These are phyloP conservation scores for Phenacoccus solenopsis DNA, from an alignment of 1,140 invertebrate genomes.

Conservation along the genomic window DNA sequence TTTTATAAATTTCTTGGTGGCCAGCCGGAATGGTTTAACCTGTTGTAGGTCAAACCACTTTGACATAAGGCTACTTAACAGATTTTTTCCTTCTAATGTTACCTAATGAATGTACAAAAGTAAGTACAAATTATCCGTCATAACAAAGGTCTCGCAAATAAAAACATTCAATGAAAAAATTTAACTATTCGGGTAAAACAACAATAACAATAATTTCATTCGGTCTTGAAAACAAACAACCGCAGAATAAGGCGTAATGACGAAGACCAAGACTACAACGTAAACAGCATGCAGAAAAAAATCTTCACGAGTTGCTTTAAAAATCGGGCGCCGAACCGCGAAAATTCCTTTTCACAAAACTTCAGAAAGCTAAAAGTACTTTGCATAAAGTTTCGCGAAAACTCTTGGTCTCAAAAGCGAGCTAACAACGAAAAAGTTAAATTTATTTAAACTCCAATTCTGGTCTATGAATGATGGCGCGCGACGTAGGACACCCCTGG, in stretches of 20 bases:
- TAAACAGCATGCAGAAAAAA: neutral
- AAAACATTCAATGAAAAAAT: no score
- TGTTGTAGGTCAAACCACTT: no score
- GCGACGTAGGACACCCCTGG: neutral
- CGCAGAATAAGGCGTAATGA: neutral
- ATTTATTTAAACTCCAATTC: neutral
- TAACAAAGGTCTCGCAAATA: no score
- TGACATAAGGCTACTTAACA: no score
- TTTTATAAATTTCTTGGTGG: no score
- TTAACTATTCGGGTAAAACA: no score
- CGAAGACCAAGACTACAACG: no score
- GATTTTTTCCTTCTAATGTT: no score
- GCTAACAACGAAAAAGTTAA: conserved; percentile 2
- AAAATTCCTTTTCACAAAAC: neutral
- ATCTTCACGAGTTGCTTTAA: neutral
- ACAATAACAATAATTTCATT: neutral
- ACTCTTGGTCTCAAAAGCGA: neutral
- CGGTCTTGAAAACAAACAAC: neutral
- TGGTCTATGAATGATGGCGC: neutral
- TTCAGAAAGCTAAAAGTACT: neutral
- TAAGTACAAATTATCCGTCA: no score
- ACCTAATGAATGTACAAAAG: no score
- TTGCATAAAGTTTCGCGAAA: neutral
- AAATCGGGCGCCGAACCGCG: neutral
- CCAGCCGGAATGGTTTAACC: no score